Base-by-base conservation (phyloP, 2,113 vertebrate species). In the Alaudala cheleensis region DNA sequence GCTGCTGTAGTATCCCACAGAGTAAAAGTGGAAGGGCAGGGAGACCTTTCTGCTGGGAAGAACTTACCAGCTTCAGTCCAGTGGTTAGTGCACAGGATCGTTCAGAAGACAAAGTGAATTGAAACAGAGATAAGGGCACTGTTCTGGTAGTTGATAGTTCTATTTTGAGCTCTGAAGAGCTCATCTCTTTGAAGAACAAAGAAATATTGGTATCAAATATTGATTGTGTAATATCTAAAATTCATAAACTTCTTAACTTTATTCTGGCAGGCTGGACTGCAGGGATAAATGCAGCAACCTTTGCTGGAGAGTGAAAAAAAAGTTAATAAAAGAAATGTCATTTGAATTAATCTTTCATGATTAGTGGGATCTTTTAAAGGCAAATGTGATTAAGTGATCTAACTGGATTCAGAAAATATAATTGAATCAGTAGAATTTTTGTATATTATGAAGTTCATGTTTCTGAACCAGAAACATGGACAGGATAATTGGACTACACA, bases 161-260 rank as follows among this genome's bases (percentile, higher is more conserved):
- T 50, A 54, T 58, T 94, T 93, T 93, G 66, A 86, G 61, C 81
- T 86, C 62, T 53, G 82, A 82, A 24, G 60, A 82, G 65, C 79
- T 95, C 74, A 21, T 62, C n/a, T 89, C 90, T 91, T 92, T 95
- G 88, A 94, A 90, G 83, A 93, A 51, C 18, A 61, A 91, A 86
- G 62, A 90, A 53, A 78, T 83, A 47, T 69, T 93, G 56, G 34
- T 49, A 51, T 95, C 57, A 82, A 78, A 84, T 96, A 95, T 84
- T 96, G 88, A 95, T 90, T 86, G 17, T 81, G 60, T 64, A 74
- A 23, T 88, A 92, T 87, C 49, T 72, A 62, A 87, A 78, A 79
- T 88, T 76, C 45, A 61, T 78, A 73, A 66, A 57, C 50, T 82
- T 82, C 26, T 90, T 93, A 53, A 67, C 54, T 90, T 72, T 47